These are phyloP conservation scores for Alectoris magna DNA, from an alignment of 2,797 vertebrate species.

Conservation along the genomic window DNA sequence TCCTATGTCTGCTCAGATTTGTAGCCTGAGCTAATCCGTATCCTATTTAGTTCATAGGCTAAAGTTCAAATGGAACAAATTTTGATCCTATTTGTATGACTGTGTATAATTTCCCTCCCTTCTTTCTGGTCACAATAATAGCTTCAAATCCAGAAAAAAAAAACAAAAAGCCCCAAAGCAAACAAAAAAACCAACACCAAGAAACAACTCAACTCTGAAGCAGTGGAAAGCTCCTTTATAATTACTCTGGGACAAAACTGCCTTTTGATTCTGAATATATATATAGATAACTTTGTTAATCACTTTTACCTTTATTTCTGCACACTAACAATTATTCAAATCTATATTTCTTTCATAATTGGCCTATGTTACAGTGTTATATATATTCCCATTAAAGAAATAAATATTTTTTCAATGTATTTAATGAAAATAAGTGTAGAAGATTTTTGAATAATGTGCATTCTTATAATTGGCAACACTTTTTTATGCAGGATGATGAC, in stretches of 20 bases:
- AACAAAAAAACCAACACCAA: no score
- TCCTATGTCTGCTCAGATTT: background rate
- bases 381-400: background rate
- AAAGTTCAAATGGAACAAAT: conserved; percentile 25
- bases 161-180: background rate
- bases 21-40: background rate
- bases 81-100: background rate
- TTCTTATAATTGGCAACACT: background rate
- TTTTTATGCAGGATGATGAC: background rate
- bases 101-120: background rate
- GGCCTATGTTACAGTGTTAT: background rate
- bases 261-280: background rate
- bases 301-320: background rate
- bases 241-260: background rate
- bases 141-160: background rate
- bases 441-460: background rate
- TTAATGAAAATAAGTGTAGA: background rate
- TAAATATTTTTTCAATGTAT: background rate
- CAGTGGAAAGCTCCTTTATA: background rate
- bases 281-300: background rate
- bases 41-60: background rate
- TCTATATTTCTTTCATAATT: background rate
- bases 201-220: background rate
- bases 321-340: background rate
- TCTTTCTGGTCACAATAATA: background rate